Evolutionary conservation across 64 coral and sea anemone species (phyloP).

Genomic region (Actinia tenebrosa): DNA sequence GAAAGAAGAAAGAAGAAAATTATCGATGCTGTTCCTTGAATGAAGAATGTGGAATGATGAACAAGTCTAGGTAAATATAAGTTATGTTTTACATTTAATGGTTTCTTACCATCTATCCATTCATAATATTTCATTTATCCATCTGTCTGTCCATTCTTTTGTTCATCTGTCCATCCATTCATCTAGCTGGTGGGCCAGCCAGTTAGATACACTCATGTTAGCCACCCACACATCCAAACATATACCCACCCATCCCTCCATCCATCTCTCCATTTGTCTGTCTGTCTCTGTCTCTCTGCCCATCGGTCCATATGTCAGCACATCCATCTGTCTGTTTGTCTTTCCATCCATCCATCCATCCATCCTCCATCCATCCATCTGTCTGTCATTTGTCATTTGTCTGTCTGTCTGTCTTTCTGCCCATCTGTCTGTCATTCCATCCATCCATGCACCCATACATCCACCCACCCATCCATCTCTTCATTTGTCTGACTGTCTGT

Average conservation of each 20-base stretch:
- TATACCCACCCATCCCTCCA: neutral
- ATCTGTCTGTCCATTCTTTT: neutral
- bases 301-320: too few species aligned
- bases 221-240: neutral
- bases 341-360: too few species aligned
- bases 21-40: slow-evolving; percentile 64
- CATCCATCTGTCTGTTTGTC: too few species aligned
- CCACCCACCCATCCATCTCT: too few species aligned
- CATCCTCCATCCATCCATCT: too few species aligned
- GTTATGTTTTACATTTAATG: neutral
- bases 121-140: neutral
- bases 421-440: too few species aligned
- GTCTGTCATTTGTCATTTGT: too few species aligned
- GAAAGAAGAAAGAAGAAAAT: slow-evolving; percentile 28
- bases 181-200: neutral
- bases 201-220: neutral
- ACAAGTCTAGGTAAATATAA: neutral
- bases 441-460: neutral
- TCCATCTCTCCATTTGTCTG: neutral
- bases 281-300: too few species aligned
- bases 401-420: too few species aligned
- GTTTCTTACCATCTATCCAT: neutral
- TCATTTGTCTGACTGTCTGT: too few species aligned
- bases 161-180: neutral
- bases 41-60: slow-evolving; percentile 66